A percentile compares a stretch with the other conserved stretches of the same genome.
Conservation (phyloP, 1,140 invertebrate genomes). For the Heliothis subflexa region DNA sequence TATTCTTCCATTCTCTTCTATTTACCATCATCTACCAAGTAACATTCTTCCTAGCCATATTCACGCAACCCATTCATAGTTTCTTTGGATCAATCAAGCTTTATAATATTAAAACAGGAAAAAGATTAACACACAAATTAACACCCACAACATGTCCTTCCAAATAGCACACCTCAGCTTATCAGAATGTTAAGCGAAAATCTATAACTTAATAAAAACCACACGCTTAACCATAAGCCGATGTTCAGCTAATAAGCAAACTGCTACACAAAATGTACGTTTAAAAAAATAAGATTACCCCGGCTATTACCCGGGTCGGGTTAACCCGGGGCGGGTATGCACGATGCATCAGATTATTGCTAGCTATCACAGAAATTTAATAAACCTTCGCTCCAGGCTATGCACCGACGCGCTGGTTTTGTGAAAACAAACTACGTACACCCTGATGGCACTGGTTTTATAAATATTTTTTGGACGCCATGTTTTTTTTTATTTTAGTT, state of each 20-base stretch:
- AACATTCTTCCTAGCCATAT: too few relatives aligned
- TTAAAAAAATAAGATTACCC: slow-evolving; percentile 12
- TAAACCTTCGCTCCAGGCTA: slow-evolving; percentile 47
- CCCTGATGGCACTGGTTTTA: not conserved
- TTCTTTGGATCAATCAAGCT: too few relatives aligned
- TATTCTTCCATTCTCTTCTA: too few relatives aligned
- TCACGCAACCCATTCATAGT: too few relatives aligned
- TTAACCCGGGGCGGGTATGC: slow-evolving; percentile 14
- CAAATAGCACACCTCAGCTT: too few relatives aligned
- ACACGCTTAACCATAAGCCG: not conserved
- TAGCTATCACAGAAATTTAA: slow-evolving; percentile 53
- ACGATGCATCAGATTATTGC: slow-evolving; percentile 50
- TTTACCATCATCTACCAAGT: too few relatives aligned
- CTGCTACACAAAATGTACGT: not conserved
- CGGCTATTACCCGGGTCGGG: slow-evolving; percentile 13
- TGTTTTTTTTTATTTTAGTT: not conserved
- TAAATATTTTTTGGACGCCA: not conserved
- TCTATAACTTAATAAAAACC: too few relatives aligned
- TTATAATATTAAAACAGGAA: too few relatives aligned
- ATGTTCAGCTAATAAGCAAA: slow-evolving; percentile 11
- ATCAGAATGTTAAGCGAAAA: too few relatives aligned
- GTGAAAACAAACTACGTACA: slow-evolving; percentile 5
- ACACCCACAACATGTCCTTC: too few relatives aligned
- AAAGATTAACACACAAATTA: too few relatives aligned
- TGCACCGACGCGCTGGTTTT: slow-evolving; percentile 19